Conservation (phyloP, 2,113 vertebrate species). For the Callionymus lyra region DNA sequence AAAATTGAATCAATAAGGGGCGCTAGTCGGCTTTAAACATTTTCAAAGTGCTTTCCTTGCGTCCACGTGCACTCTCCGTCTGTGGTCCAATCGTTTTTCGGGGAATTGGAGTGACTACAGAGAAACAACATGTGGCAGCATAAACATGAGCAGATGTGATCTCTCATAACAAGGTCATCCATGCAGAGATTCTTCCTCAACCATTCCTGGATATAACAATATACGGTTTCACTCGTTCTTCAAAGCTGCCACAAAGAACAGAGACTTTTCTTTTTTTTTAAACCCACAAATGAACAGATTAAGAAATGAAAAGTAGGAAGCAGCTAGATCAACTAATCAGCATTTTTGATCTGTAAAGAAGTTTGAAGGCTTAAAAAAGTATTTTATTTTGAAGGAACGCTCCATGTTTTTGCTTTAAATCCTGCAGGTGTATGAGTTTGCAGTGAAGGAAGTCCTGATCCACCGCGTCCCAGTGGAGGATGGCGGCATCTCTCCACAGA, state of each 20-base stretch:
- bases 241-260: no score
- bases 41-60: no score
- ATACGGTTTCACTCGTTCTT: no score
- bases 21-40: no score
- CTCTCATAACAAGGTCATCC: slow-evolving; percentile 11
- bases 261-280: no score
- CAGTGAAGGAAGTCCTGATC: slow-evolving; percentile 87
- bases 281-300: no score
- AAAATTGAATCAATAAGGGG: no score
- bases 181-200: slow-evolving; percentile 5
- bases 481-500: slow-evolving; percentile 85
- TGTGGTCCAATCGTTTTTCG: slow-evolving; percentile 41
- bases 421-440: slow-evolving; percentile 91
- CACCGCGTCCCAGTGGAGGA: slow-evolving; percentile 84
- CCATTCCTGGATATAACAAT: not conserved
- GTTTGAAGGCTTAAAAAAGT: slow-evolving; percentile 20
- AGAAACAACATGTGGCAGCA: slow-evolving; percentile 46
- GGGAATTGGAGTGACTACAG: slow-evolving; percentile 33
- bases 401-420: slow-evolving; percentile 12
- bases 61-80: slow-evolving; percentile 17
- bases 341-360: slow-evolving; percentile 15
- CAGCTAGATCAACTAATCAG: slow-evolving; percentile 28
- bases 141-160: slow-evolving; percentile 51
- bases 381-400: not conserved
- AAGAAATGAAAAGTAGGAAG: slow-evolving; percentile 37